These are phyloP conservation scores for Clarias batrachus DNA, from an alignment of 2,113 vertebrate genomes.

Conservation along the genomic window DNA sequence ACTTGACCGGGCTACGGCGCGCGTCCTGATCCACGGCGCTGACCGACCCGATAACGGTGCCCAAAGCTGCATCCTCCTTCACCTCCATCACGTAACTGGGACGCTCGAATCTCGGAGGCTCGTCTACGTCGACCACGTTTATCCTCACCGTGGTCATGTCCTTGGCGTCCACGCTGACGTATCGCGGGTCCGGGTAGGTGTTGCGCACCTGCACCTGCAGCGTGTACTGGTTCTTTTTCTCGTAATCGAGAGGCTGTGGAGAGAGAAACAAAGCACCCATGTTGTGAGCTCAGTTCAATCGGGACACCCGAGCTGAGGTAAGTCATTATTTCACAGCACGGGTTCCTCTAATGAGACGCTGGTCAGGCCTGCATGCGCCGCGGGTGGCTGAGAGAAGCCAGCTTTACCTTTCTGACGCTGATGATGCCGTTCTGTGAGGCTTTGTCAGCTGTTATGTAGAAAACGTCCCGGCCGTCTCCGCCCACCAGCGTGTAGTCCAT, in stretches of 20 bases:
- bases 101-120: conserved; percentile 86
- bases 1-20: conserved; percentile 83
- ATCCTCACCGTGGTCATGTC: conserved; percentile 83
- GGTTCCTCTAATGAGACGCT: conserved; percentile 23
- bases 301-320: conserved; percentile 9
- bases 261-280: conserved; percentile 23
- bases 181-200: conserved; percentile 78
- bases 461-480: conserved; percentile 86
- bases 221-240: conserved; percentile 85
- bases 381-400: neutral
- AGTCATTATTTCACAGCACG: conserved; percentile 38
- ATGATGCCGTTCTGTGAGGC: conserved; percentile 89
- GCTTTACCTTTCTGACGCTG: conserved; percentile 83
- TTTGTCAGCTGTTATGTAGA: conserved; percentile 83
- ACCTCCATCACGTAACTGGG: conserved; percentile 85
- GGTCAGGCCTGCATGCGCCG: neutral
- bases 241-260: conserved; percentile 84
- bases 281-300: neutral
- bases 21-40: conserved; percentile 86
- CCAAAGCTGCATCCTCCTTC: conserved; percentile 83
- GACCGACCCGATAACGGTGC: conserved; percentile 79
- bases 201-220: conserved; percentile 90
- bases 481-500: conserved; percentile 85
- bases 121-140: conserved; percentile 87
- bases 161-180: conserved; percentile 78